A percentile compares a stretch with the other conserved stretches of the same genome.
These are phyloP conservation scores for Hystrix brachyura DNA, from an alignment of 2,113 vertebrate genomes.

Conservation along the genomic window DNA sequence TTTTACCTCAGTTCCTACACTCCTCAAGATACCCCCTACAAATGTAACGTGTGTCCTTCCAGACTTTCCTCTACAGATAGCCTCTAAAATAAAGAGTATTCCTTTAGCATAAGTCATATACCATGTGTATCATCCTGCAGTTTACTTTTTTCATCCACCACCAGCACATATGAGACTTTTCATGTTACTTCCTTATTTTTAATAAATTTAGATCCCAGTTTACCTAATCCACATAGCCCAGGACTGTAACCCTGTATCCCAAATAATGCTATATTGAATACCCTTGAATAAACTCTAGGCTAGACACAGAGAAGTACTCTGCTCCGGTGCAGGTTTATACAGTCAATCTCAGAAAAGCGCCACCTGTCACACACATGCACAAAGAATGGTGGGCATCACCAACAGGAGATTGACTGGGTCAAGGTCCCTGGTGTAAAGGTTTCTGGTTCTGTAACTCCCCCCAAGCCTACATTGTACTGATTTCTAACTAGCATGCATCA, in stretches of 20 bases:
- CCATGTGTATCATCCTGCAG: not conserved
- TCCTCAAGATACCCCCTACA: not conserved
- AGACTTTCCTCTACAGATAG: not conserved
- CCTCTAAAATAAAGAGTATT: not conserved
- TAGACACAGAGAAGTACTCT: not conserved
- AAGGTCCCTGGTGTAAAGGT: not conserved
- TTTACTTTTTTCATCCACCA: not conserved
- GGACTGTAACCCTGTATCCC: not conserved
- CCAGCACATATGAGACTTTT: not conserved
- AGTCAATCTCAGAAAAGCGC: not conserved
- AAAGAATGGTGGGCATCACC: too few species aligned
- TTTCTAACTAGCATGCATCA: constrained; percentile 90
- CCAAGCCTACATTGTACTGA: constrained; percentile 72
- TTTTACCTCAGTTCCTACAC: not conserved
- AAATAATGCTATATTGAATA: not conserved
- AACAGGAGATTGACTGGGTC: not conserved
- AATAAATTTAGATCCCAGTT: not conserved
- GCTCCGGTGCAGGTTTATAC: not conserved
- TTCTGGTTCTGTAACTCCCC: not conserved
- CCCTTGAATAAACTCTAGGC: not conserved
- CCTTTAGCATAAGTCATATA: not conserved
- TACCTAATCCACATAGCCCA: not conserved
- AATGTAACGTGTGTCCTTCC: not conserved
- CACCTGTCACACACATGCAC: not conserved
- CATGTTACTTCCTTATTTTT: not conserved